Conservation (phyloP, 2,888 invertebrate species). For the Meandrusa payeni region DNA sequence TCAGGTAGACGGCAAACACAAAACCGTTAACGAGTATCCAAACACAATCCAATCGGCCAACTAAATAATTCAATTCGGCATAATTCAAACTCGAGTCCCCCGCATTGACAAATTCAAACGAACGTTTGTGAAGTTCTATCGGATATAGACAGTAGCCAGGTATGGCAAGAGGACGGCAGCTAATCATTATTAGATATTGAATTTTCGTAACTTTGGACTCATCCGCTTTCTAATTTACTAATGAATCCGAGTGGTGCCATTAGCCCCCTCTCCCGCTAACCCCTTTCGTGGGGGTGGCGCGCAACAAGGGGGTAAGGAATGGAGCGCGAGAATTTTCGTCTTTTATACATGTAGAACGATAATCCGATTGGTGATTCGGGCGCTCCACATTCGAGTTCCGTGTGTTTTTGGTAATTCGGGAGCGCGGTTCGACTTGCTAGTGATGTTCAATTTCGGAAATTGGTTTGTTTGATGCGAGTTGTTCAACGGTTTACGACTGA, state of each 20-base stretch:
- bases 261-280: constrained; percentile 48
- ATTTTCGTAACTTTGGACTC: constrained; percentile 81
- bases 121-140: constrained; percentile 43
- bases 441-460: constrained; percentile 47
- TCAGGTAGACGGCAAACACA: constrained; percentile 52
- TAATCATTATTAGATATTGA: constrained; percentile 81
- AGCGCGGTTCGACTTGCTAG: constrained; percentile 46
- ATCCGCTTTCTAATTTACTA: constrained; percentile 82
- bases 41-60: constrained; percentile 68
- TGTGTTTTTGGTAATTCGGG: constrained; percentile 62
- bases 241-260: constrained; percentile 80
- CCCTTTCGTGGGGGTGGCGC: constrained; percentile 38
- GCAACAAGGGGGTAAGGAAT: constrained; percentile 68
- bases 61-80: constrained; percentile 75
- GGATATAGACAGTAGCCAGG: constrained; percentile 73
- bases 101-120: constrained; percentile 72
- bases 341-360: constrained; percentile 78
- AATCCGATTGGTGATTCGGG: constrained; percentile 77
- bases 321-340: constrained; percentile 69
- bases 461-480: constrained; percentile 37
- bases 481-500: constrained; percentile 17
- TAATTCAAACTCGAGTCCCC: constrained; percentile 52
- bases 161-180: constrained; percentile 54
- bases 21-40: constrained; percentile 53
- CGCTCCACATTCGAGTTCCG: constrained; percentile 74